These are phyloP conservation scores for Chymomyza procnemis DNA, from an alignment of 2,888 invertebrate species.

Conservation along the genomic window DNA sequence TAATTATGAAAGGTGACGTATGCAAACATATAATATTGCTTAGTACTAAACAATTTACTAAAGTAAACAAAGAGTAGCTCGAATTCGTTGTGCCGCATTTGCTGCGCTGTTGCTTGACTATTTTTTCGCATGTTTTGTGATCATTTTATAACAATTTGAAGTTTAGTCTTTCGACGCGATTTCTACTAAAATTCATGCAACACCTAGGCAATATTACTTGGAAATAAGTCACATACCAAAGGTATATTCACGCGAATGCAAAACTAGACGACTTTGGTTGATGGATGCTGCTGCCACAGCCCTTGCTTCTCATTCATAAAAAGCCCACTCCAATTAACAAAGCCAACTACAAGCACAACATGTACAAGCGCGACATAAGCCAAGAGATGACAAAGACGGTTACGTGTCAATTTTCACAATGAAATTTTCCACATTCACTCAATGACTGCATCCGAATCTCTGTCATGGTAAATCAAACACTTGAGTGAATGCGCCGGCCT, in stretches of 20 bases:
- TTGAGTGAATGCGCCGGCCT: conserved; percentile 39
- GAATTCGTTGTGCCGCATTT: too few species aligned
- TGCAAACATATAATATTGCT: too few species aligned
- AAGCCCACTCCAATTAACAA: conserved; percentile 3
- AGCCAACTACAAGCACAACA: neutral
- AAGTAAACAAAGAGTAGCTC: neutral
- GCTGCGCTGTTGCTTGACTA: neutral
- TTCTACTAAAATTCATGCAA: conserved; percentile 70
- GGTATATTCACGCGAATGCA: neutral
- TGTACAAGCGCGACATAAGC: neutral
- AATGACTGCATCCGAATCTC: conserved; percentile 35
- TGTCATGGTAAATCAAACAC: conserved; percentile 40
- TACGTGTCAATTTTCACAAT: conserved; percentile 64
- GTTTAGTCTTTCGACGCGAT: conserved; percentile 58
- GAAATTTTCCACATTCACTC: conserved; percentile 57
- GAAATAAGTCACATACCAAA: conserved; percentile 23
- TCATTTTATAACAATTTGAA: conserved; percentile 51
- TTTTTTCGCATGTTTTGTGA: conserved; percentile 24
- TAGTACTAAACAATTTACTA: too few species aligned
- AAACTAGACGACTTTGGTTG: neutral
- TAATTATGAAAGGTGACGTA: too few species aligned
- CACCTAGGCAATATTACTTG: conserved; percentile 55
- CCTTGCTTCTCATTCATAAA: conserved; percentile 36
- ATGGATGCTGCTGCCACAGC: neutral
- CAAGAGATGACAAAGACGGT: conserved; percentile 23